Conservation (phyloP, 1,140 invertebrate species). For the Whitmania pigra region DNA sequence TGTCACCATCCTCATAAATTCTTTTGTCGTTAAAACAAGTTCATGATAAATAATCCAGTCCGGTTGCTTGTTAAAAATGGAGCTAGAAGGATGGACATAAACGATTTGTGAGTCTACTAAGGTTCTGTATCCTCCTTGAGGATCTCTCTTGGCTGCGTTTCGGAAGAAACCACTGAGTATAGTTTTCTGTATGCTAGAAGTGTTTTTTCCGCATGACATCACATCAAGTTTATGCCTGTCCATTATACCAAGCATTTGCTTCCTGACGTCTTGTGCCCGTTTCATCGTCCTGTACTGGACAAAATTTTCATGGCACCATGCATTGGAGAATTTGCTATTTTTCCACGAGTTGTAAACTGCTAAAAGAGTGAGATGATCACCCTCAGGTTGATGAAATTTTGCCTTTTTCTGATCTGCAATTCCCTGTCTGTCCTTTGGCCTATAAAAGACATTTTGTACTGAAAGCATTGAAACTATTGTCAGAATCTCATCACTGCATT, state of each 20-base stretch:
- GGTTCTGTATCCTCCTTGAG: constrained; percentile 94
- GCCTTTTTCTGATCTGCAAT: constrained; percentile 94
- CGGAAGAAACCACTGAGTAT: constrained; percentile 98
- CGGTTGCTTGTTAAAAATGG: constrained; percentile 91
- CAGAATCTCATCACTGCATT: constrained; percentile 93
- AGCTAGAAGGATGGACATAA: constrained; percentile 96
- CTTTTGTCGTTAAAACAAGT: constrained; percentile 94
- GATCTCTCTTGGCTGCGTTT: constrained; percentile 97
- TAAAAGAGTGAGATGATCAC: constrained; percentile 92
- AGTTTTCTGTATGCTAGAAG: constrained; percentile 87
- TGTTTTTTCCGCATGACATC: constrained; percentile 87
- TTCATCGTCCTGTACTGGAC: constrained; percentile 93
- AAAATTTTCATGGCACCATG: constrained; percentile 99
- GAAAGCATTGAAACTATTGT: constrained; percentile 98
- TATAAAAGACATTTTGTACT: constrained; percentile 96
- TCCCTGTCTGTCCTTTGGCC: constrained; percentile 82
- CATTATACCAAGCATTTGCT: constrained; percentile 95
- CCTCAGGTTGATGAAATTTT: constrained; percentile 96
- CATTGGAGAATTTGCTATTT: constrained; percentile 95
- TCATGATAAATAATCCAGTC: constrained; percentile 99
- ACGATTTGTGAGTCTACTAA: constrained; percentile 94
- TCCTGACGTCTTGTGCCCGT: constrained; percentile 91
- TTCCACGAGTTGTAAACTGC: constrained; percentile 99
- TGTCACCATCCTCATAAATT: constrained; percentile 98
- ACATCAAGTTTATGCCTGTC: constrained; percentile 93